phyloP scores from a whole-genome alignment of 2,113 vertebrate genomes.

The Xenopus tropicalis region DNA sequence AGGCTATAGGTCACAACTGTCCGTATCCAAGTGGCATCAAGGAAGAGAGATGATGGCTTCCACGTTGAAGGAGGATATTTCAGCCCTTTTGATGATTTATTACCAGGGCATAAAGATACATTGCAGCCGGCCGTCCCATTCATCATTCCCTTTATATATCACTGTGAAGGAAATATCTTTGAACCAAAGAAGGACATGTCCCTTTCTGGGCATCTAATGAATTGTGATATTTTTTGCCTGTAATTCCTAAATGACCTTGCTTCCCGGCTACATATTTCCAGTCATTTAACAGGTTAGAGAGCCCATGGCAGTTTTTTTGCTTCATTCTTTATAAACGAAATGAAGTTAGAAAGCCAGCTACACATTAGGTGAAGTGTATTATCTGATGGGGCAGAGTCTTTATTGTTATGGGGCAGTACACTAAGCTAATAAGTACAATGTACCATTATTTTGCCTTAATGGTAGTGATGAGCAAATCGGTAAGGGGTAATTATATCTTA shows the following conservation, averaged over 20 bases:
- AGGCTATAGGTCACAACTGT: constrained; percentile 21
- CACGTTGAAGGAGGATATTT: constrained; percentile 10
- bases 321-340: constrained; percentile 4
- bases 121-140: constrained; percentile 27
- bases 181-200: constrained; percentile 30
- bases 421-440: too few relatives aligned
- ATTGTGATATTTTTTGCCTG: constrained; percentile 29
- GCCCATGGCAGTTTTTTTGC: neutral
- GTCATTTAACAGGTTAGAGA: constrained; percentile 28
- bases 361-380: too few relatives aligned
- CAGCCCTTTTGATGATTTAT: constrained; percentile 32
- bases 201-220: constrained; percentile 31
- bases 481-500: too few relatives aligned
- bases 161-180: constrained; percentile 29
- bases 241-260: constrained; percentile 39
- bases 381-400: too few relatives aligned
- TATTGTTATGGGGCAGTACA: too few relatives aligned
- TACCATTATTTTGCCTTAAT: too few relatives aligned
- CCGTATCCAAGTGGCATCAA: constrained; percentile 12
- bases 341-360: neutral
- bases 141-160: constrained; percentile 36
- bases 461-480: too few relatives aligned
- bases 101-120: constrained; percentile 15
- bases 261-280: constrained; percentile 19
- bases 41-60: neutral